Conservation (phyloP, 1,140 invertebrate genomes). For the Asbolus verrucosus region DNA sequence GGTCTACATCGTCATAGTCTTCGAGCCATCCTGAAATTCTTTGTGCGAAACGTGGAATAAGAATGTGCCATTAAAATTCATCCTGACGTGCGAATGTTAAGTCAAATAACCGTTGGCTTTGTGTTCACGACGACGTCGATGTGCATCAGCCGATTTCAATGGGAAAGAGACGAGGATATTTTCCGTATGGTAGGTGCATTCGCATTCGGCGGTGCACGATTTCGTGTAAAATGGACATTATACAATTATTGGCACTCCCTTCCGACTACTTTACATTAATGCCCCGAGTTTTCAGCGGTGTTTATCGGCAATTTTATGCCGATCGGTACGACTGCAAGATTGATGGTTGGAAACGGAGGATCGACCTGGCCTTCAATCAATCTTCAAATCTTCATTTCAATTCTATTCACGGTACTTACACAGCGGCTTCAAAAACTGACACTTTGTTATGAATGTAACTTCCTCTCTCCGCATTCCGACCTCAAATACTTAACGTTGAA, state of each 20-base stretch:
- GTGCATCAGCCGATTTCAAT: not conserved
- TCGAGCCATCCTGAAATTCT: constrained; percentile 53
- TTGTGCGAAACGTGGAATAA: constrained; percentile 62
- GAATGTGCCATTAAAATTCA: constrained; percentile 60
- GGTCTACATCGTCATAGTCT: constrained; percentile 21
- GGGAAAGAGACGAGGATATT: not conserved
- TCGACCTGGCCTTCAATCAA: constrained; percentile 42
- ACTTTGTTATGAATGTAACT: not conserved
- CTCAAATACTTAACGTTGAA: too few species aligned
- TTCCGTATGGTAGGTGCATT: constrained; percentile 11
- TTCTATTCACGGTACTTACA: constrained; percentile 27
- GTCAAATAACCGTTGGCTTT: constrained; percentile 7
- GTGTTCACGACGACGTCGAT: constrained; percentile 11
- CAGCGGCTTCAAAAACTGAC: constrained; percentile 27
- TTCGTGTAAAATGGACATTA: constrained; percentile 48
- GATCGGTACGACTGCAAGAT: constrained; percentile 24
- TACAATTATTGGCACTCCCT: constrained; percentile 50
- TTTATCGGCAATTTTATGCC: constrained; percentile 38
- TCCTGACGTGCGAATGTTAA: constrained; percentile 60
- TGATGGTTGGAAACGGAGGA: constrained; percentile 34
- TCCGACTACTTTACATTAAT: constrained; percentile 36
- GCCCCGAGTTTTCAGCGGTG: constrained; percentile 14
- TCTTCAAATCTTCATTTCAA: constrained; percentile 41
- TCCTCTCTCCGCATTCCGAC: too few species aligned
- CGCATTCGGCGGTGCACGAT: constrained; percentile 43